Base-by-base conservation (phyloP, 1,140 invertebrate genomes). In the Aethina tumida region DNA sequence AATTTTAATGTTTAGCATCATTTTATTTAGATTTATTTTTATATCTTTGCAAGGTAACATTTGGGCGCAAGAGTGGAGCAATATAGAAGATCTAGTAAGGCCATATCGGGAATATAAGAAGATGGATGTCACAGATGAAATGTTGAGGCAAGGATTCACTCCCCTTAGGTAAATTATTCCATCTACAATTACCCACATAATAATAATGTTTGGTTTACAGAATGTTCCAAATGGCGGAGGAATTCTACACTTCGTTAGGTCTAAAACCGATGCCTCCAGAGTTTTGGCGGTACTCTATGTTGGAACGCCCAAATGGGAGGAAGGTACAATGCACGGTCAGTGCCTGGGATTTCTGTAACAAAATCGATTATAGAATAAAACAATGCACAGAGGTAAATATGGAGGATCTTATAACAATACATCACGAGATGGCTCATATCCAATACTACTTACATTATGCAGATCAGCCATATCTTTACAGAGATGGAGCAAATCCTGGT, bases 271-370 rank as follows among this genome's bases (percentile, higher is more conserved):
- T 82, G 66, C 78, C 82, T 0, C 74, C 76, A 0, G 79, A 83
- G 65, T 87, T 87, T 65, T 87, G 84, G 84, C 69, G 73, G 19
- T 70, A 73, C n/a, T 85, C 82, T 0, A 69, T 89, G 64, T 64
- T 87, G 17, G 75, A 77, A 40, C 73, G 77, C 45, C 82, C 82
- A 0, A 55, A 69, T n/a, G 73, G 84, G 29, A 64, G 78, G 47
- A 73, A 80, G 40, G 74, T 83, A 0, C 79, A 84, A 35, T 94
- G 90, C 51, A 86, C 85, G 17, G 75, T 89, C 1, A 87, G 84
- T 40, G 87, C 88, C 2, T 89, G 83, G 80, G 88, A 93, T 64
- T 86, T 92, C 63, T 90, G 81, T 54, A 84, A 89, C 53, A 66
- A 71, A 47, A 70, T 80, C 16, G 85, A 91, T 60, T 88, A 79